phyloP scores from a whole-genome alignment of 2,113 vertebrate species.

The Psettodes erumei region DNA sequence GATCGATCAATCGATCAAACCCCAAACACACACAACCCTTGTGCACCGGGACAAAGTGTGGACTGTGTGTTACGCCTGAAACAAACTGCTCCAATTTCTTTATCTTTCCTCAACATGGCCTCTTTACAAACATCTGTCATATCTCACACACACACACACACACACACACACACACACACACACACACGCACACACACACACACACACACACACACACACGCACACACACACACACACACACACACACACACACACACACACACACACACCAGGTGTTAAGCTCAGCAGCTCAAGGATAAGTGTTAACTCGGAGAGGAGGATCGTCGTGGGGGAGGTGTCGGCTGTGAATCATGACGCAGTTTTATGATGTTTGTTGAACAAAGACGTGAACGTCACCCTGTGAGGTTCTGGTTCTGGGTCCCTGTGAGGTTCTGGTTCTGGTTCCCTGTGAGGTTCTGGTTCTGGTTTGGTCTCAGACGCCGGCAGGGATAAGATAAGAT shows the following conservation, averaged over 20 bases:
- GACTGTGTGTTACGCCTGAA: slow-evolving; percentile 22
- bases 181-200: slow-evolving; percentile 18
- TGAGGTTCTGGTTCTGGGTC: too few relatives aligned
- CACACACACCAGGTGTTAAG: neutral
- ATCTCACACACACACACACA: slow-evolving; percentile 46
- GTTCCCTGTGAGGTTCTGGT: too few relatives aligned
- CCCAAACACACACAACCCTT: neutral
- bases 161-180: slow-evolving; percentile 48
- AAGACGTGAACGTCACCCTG: too few relatives aligned
- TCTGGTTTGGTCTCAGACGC: too few relatives aligned
- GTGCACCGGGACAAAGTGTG: neutral
- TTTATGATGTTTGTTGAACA: too few relatives aligned
- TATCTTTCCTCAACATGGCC: slow-evolving; percentile 53
- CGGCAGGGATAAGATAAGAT: too few relatives aligned
- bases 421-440: too few relatives aligned
- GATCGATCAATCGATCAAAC: neutral
- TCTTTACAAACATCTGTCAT: slow-evolving; percentile 53
- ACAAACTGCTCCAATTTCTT: slow-evolving; percentile 42
- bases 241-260: slow-evolving; percentile 13
- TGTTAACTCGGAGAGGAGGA: neutral
- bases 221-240: slow-evolving; percentile 11
- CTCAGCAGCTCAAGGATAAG: slow-evolving; percentile 8
- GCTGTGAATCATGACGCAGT: too few relatives aligned
- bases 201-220: slow-evolving; percentile 11
- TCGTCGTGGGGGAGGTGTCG: neutral